A percentile compares a stretch with the other conserved stretches of the same genome.
Conservation (phyloP, 2,888 invertebrate species). For the Nomada ferruginata region DNA sequence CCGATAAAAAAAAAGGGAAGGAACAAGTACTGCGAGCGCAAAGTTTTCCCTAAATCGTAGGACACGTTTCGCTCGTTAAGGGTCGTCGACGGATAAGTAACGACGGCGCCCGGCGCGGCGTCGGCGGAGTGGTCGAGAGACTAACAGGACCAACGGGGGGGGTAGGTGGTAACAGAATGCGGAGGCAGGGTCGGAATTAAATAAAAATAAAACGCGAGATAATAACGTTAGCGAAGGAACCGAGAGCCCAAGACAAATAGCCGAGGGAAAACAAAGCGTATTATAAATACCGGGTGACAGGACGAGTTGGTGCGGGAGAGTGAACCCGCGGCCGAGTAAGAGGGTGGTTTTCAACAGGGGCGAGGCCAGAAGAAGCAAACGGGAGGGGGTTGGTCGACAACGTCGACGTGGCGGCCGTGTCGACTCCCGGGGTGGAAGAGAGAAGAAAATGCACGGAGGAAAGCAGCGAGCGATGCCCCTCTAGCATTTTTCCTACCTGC, state of each 20-base stretch:
- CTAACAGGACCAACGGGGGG: conserved; percentile 19
- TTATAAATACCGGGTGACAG: conserved; percentile 77
- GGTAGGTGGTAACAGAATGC: conserved; percentile 7
- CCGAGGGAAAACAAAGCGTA: conserved; percentile 78
- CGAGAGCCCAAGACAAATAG: conserved; percentile 76
- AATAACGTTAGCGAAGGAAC: conserved; percentile 74
- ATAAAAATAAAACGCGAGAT: conserved; percentile 77
- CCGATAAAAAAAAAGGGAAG: not conserved
- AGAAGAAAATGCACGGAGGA: conserved; percentile 62
- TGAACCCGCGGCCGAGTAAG: conserved; percentile 57
- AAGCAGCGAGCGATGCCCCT: conserved; percentile 60
- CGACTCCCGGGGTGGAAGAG: conserved; percentile 49
- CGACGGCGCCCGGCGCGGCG: conserved; percentile 59
- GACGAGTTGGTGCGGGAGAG: conserved; percentile 65
- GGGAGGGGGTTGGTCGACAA: conserved; percentile 22
- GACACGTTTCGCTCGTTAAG: conserved; percentile 70
- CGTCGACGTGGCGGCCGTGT: conserved; percentile 43
- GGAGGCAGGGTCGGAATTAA: conserved; percentile 69
- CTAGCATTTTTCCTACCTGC: conserved; percentile 77
- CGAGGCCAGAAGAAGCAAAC: conserved; percentile 51
- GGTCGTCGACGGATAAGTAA: conserved; percentile 65
- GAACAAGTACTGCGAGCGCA: conserved; percentile 16
- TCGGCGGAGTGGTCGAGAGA: conserved; percentile 44
- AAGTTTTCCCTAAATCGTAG: conserved; percentile 60
- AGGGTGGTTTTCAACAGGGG: conserved; percentile 69